Conservation (phyloP, 2,113 vertebrate species). For the Amphiprion ocellaris region DNA sequence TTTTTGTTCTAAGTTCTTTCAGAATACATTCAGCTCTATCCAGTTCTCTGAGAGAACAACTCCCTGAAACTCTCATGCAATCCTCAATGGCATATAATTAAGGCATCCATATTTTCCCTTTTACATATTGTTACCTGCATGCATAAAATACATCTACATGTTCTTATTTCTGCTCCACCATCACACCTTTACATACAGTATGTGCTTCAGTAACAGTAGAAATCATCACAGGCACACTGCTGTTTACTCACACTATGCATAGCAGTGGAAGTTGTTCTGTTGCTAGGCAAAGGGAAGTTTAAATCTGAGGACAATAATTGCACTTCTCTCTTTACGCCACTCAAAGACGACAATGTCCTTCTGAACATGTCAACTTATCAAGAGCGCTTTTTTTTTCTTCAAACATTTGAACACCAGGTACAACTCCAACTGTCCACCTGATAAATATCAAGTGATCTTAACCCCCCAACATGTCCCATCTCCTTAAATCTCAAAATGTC, state of each 20-base stretch:
- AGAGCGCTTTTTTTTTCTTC: conserved; percentile 36
- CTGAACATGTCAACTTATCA: conserved; percentile 46
- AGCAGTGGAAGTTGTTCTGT: conserved; percentile 45
- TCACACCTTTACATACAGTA: conserved; percentile 61
- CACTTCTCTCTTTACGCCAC: conserved; percentile 57
- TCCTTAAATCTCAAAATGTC: conserved; percentile 50
- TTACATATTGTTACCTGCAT: conserved; percentile 66
- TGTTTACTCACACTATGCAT: conserved; percentile 52
- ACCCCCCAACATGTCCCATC: conserved; percentile 42
- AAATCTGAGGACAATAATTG: conserved; percentile 54
- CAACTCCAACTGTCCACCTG: conserved; percentile 46
- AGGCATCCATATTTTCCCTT: conserved; percentile 70
- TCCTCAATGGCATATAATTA: conserved; percentile 61
- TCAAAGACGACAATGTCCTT: conserved; percentile 51
- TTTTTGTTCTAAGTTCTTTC: conserved; percentile 41
- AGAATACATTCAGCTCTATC: conserved; percentile 41
- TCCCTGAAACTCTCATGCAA: conserved; percentile 51
- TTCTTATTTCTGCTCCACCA: conserved; percentile 47
- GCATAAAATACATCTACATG: conserved; percentile 55
- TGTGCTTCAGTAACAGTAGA: conserved; percentile 65
- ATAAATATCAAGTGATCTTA: conserved; percentile 59
- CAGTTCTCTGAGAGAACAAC: conserved; percentile 39
- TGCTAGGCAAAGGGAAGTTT: conserved; percentile 40
- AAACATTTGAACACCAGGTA: conserved; percentile 23
- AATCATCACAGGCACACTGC: conserved; percentile 46